A percentile compares a stretch with the other conserved stretches of the same genome.
Evolutionary conservation across 1,140 invertebrate genomes (phyloP).

Genomic region (Orius laevigatus): DNA sequence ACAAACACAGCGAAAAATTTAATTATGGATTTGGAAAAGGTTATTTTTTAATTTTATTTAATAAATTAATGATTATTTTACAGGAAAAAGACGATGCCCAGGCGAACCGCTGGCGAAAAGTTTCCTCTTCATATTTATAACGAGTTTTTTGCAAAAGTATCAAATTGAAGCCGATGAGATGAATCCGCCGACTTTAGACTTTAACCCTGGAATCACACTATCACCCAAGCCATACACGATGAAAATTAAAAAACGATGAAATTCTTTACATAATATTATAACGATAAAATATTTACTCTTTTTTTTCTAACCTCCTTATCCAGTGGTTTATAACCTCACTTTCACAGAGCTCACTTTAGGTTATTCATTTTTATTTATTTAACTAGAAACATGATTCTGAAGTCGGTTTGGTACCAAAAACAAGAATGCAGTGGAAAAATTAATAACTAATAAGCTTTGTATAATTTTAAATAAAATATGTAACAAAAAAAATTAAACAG

Average conservation of each 20-base stretch:
- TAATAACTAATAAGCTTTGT: too few relatives aligned
- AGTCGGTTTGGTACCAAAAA: too few relatives aligned
- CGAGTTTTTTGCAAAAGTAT: conserved; percentile 44
- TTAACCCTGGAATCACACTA: conserved; percentile 24
- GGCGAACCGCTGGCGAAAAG: conserved; percentile 56
- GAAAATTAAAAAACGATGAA: not conserved
- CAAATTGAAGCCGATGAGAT: conserved; percentile 26
- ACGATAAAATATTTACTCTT: too few relatives aligned
- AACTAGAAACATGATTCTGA: too few relatives aligned
- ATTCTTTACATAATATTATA: too few relatives aligned
- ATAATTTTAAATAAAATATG: too few relatives aligned
- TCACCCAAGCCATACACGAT: conserved; percentile 26
- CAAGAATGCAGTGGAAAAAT: too few relatives aligned
- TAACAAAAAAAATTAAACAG: too few relatives aligned
- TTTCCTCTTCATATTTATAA: conserved; percentile 56
- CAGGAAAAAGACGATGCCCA: conserved; percentile 56
- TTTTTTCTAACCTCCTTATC: too few relatives aligned
- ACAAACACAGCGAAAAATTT: conserved; percentile 31
- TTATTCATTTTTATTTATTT: too few relatives aligned
- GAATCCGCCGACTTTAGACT: conserved; percentile 21
- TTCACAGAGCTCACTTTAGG: too few relatives aligned
- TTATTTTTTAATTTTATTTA: conserved; percentile 6
- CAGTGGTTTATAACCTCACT: too few relatives aligned
- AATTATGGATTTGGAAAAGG: conserved; percentile 49
- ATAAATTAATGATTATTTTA: conserved; percentile 10